These are phyloP conservation scores for Dendroctonus valens DNA, from an alignment of 1,140 invertebrate species.

Conservation along the genomic window DNA sequence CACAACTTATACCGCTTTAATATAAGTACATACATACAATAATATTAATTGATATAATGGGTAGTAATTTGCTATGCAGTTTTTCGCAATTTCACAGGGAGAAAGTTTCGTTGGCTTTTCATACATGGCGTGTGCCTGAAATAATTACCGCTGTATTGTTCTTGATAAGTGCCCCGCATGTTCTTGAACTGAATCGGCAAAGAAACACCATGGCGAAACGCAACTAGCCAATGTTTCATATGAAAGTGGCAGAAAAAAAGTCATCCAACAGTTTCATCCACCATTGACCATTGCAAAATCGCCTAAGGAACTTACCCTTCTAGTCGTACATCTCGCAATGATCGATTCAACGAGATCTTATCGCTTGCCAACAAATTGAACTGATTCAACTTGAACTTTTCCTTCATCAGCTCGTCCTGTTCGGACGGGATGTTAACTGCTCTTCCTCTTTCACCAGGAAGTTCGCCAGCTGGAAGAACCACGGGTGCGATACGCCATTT, in stretches of 20 bases:
- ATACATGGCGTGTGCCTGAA: not conserved
- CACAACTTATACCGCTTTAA: too few species aligned
- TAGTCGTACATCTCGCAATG: conserved; percentile 90
- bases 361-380: conserved; percentile 98
- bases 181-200: not conserved
- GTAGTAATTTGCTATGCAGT: not conserved
- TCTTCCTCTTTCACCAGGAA: conserved; percentile 85
- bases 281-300: too few species aligned
- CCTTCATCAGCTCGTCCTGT: conserved; percentile 83
- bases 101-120: not conserved
- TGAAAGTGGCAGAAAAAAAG: too few species aligned
- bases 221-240: too few species aligned
- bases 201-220: not conserved
- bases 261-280: too few species aligned
- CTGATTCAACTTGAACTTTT: conserved; percentile 97
- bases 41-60: too few species aligned
- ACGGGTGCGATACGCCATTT: conserved; percentile 71
- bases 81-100: not conserved
- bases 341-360: conserved; percentile 95
- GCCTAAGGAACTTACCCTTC: conserved; percentile 67
- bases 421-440: conserved; percentile 83
- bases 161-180: not conserved
- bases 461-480: conserved; percentile 65
- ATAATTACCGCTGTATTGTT: conserved; percentile 3
- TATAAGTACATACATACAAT: too few species aligned